These are phyloP conservation scores for Magallana angulata DNA, from an alignment of 1,140 invertebrate genomes.

Conservation along the genomic window DNA sequence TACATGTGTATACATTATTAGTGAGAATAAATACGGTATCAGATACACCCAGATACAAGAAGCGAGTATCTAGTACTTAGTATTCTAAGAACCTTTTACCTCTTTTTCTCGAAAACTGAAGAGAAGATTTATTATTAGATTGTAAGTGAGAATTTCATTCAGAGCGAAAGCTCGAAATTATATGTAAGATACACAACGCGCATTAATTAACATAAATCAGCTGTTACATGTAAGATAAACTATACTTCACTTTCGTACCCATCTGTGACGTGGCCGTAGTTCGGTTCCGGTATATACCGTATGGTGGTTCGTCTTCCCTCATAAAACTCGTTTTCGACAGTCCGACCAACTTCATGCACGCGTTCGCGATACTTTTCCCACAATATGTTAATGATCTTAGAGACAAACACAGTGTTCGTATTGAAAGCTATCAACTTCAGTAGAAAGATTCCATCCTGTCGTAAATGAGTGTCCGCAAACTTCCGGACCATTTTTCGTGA, in stretches of 20 bases:
- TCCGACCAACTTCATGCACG: conserved; percentile 9
- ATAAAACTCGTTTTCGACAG: conserved; percentile 20
- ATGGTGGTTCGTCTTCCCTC: neutral
- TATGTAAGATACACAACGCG: too few relatives aligned
- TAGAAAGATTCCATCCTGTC: conserved; percentile 50
- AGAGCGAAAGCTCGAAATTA: too few relatives aligned
- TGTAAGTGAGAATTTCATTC: too few relatives aligned
- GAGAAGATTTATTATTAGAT: too few relatives aligned
- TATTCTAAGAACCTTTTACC: too few relatives aligned
- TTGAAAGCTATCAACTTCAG: conserved; percentile 46
- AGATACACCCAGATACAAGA: too few relatives aligned
- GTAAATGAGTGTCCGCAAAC: conserved; percentile 45
- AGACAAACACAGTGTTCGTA: conserved; percentile 39
- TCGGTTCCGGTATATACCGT: conserved; percentile 5
- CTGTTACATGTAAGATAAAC: neutral
- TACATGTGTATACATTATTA: too few relatives aligned
- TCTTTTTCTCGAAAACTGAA: too few relatives aligned
- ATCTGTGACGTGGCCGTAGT: neutral
- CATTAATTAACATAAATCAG: too few relatives aligned
- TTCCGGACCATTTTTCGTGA: conserved; percentile 41
- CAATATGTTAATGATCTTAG: conserved; percentile 35
- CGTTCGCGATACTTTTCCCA: conserved; percentile 48
- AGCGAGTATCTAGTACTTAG: too few relatives aligned
- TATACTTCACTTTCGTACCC: conserved; percentile 26
- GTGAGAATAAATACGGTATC: too few relatives aligned